Base-by-base conservation (phyloP, 2,113 vertebrate species). In the Halichoeres trimaculatus region DNA sequence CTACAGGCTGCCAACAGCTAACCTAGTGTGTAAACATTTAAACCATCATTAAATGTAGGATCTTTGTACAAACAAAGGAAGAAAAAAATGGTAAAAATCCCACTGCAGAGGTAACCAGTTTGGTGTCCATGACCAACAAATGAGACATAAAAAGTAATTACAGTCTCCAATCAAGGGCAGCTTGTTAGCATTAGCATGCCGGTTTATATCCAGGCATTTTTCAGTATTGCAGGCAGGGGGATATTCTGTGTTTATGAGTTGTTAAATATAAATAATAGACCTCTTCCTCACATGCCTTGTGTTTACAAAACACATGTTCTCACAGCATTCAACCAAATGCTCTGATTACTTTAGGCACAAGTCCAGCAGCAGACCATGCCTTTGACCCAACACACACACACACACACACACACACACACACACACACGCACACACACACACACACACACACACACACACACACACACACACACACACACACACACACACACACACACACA, bases 291-390 rank as follows among this genome's bases (percentile, higher is more conserved):
- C 8, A 10, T 9, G 10, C 45, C 20, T 23, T 24, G 74, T 83
- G 74, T 45, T 45, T 45, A 45, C 3, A 45, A 7, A 43, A 6
- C 9, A 40, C 38, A 40, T 40, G 9, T 76, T 43, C 10, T 43
- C 77, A 54, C 69, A 77, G 76, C 56, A 50, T 53, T 74, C 13
- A 2, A 64, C 62, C 58, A 60, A 76, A 80, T 80, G 77, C 24
- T 72, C 70, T 47, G 35, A 61, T 59, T 20, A 56, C 51, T 71
- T 68, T 74, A 34, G 65, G 66, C 64, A 35, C 43, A 11, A 38
- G 50, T 70, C 57, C 66, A 81, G 57, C 8, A 4, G 48, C 16
- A 69, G 64, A 58, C 9, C 55, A 48, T 41, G 50, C 20, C 23
- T 56, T 57, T 17, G 23, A 20, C 60, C 60, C 48, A 34, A 52